phyloP scores from a whole-genome alignment of 1,140 invertebrate species.

The Pomacea maculata region DNA sequence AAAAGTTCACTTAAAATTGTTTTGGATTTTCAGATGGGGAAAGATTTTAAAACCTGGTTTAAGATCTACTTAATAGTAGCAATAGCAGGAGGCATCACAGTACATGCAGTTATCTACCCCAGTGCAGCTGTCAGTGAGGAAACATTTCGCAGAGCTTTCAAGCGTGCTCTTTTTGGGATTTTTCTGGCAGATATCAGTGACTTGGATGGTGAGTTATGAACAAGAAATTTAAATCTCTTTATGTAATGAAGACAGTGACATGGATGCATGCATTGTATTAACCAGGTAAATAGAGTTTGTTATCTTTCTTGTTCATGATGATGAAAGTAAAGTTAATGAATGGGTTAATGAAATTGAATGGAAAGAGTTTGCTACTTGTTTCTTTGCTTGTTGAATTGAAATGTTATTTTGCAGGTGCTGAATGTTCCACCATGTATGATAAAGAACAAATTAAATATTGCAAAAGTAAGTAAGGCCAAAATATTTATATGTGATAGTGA shows the following conservation, averaged over 20 bases:
- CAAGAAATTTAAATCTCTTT: too few species aligned
- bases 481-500: too few species aligned
- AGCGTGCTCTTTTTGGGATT: slow-evolving; percentile 63
- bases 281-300: too few species aligned
- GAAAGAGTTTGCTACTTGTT: background rate
- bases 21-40: slow-evolving; percentile 47
- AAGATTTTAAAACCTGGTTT: slow-evolving; percentile 66
- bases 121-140: slow-evolving; percentile 61
- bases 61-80: slow-evolving; percentile 64
- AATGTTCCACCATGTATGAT: slow-evolving; percentile 24
- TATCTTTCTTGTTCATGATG: too few species aligned
- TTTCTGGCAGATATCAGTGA: slow-evolving; percentile 65
- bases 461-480: slow-evolving; percentile 23
- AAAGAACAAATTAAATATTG: slow-evolving; percentile 26
- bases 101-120: slow-evolving; percentile 66
- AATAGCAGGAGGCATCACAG: slow-evolving; percentile 64
- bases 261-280: too few species aligned
- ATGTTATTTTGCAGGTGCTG: slow-evolving; percentile 17
- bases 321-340: background rate
- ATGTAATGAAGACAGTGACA: too few species aligned
- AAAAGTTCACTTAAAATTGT: too few species aligned
- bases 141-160: slow-evolving; percentile 57
- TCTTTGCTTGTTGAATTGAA: background rate
- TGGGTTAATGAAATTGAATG: too few species aligned
- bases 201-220: slow-evolving; percentile 44